Evolutionary conservation across 1,140 invertebrate genomes (phyloP).

Genomic region (Meteorus sp.): DNA sequence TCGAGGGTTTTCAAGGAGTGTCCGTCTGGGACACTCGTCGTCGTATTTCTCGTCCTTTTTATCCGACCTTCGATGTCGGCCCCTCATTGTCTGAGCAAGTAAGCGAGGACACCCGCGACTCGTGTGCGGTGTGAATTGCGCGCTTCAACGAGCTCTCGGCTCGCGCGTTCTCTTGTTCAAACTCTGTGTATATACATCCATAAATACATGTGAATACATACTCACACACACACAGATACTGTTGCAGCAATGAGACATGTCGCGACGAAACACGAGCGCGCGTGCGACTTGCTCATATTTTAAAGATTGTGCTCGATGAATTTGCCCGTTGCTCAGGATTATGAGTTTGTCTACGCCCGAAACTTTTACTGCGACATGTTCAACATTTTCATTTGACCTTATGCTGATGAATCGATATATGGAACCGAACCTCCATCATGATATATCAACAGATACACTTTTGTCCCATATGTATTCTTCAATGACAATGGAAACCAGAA

Average conservation of each 20-base stretch:
- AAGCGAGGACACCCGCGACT: neutral
- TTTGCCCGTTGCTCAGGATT: conserved; percentile 2
- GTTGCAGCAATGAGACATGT: neutral
- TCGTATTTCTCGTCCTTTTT: neutral
- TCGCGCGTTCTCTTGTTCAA: neutral
- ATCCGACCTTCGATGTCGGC: conserved; percentile 23
- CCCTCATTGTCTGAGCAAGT: conserved; percentile 14
- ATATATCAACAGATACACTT: neutral
- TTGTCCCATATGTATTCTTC: neutral
- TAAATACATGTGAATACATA: neutral
- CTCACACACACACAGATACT: too few relatives aligned
- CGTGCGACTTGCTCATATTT: conserved; percentile 8
- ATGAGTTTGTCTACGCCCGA: neutral
- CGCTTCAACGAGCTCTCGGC: neutral
- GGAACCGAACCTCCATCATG: neutral
- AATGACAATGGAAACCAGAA: neutral
- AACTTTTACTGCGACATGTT: neutral
- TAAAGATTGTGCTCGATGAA: conserved; percentile 9
- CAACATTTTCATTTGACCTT: neutral
- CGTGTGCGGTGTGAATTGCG: conserved; percentile 5
- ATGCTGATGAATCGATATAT: neutral
- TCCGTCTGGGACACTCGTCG: conserved; percentile 15
- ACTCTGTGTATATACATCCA: neutral
- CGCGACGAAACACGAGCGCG: neutral
- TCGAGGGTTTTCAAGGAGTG: conserved; percentile 16